Evolutionary conservation across 1,140 invertebrate genomes (phyloP), one percentile per base, ranked within the genome.

Genomic region (Zaprionus taronus): DNA sequence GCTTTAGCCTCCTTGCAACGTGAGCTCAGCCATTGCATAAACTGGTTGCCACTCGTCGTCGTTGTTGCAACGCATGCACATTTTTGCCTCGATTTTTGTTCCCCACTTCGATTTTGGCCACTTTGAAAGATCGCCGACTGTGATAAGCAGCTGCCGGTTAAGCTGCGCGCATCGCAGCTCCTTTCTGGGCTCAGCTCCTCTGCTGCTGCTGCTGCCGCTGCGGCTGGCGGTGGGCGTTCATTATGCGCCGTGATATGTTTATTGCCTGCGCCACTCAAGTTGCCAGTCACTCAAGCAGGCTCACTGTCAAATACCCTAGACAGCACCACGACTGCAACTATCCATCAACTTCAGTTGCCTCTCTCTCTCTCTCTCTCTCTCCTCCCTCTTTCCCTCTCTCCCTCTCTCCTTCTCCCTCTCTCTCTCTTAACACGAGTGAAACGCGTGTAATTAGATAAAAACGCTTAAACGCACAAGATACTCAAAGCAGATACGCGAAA

Each of bases 41-140:
- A 74, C 79, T 79, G 79, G 62, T 73, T 87, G 79, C 71, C 77
- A 61, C 79, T 77, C 69, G 79, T 69, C 68, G 60, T 68, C 57
- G 60, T 61, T 31, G 36, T 65, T 56, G 38, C 72, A 34, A 34
- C 31, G 31, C 58, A 24, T 26, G 12, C 41, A 24, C 31, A 9
- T 20, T 11, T 60, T 63, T 36, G 31, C 17, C 58, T n/a, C 57
- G 24, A 34, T 49, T 38, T 56, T 51, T 67, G 44, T 62, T 68
- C 41, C 41, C 53, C 78, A 71, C 41, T 72, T 72, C 60, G 73
- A 76, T 76, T 72, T 76, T 64, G 73, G 55, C 15, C 61, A 20
- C 58, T 89, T 89, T 87, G 84, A 76, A 79, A 87, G 84, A 87
- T 87, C 81, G 85, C 85, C 84, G 84, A 79, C 83, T 71, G 34